Percentiles rank a stretch among this genome's conserved stretches.
Conservation (phyloP, 2,113 vertebrate species). For the Pelecanoides urinatrix region DNA sequence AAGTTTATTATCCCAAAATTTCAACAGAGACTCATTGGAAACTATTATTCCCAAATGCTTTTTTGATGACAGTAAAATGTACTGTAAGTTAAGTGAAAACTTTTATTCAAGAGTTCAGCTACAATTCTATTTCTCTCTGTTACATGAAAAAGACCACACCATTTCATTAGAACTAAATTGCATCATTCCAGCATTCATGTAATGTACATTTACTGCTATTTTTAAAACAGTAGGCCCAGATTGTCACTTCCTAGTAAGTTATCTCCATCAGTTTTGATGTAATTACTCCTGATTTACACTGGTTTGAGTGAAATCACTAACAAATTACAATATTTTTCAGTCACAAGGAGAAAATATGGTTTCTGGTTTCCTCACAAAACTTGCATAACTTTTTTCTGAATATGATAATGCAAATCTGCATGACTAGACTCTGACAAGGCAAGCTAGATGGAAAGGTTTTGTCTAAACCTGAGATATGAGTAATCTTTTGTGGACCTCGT, state of each 20-base stretch:
- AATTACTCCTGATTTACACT: background rate
- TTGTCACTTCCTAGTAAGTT: background rate
- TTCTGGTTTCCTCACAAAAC: background rate
- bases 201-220: background rate
- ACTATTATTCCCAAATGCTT: conserved; percentile 42
- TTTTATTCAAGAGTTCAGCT: conserved; percentile 28
- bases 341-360: background rate
- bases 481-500: background rate
- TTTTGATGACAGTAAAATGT: conserved; percentile 62
- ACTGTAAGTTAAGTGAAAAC: conserved; percentile 58
- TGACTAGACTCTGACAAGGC: background rate
- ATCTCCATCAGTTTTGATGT: background rate
- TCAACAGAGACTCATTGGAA: conserved; percentile 45
- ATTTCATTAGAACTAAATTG: conserved; percentile 6
- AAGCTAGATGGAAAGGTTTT: background rate
- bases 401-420: background rate
- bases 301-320: background rate
- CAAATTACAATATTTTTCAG: background rate
- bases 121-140: background rate
- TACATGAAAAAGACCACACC: background rate
- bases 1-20: conserved; percentile 61
- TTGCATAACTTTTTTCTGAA: background rate
- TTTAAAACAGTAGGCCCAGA: background rate
- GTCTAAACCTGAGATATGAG: background rate
- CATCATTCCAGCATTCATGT: background rate